phyloP scores from a whole-genome alignment of 2,797 vertebrate species.

The Ambastaia sidthimunki region DNA sequence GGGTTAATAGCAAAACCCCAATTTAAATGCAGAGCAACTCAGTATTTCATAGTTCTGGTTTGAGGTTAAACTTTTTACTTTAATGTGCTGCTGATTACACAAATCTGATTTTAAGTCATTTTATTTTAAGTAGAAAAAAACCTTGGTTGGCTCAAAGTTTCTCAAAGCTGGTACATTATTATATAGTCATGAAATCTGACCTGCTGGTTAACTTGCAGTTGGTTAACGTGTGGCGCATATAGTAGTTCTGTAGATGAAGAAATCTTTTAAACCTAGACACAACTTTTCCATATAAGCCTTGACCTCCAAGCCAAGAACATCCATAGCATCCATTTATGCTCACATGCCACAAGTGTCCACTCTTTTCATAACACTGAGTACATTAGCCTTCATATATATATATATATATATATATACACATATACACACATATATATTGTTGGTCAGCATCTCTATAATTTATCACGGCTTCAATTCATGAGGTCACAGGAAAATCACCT shows the following conservation, averaged over 20 bases:
- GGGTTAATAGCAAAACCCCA: neutral
- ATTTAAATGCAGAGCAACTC: slow-evolving; percentile 33
- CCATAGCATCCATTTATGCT: neutral
- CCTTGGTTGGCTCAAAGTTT: slow-evolving; percentile 5
- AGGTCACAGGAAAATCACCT: neutral
- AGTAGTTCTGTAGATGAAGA: neutral
- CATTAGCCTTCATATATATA: neutral
- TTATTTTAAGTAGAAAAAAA: slow-evolving; percentile 4
- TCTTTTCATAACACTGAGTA: neutral
- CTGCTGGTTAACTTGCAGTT: neutral
- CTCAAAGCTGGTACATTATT: neutral
- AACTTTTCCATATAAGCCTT: slow-evolving; percentile 1
- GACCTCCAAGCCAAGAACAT: neutral
- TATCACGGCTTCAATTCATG: neutral
- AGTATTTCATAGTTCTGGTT: neutral
- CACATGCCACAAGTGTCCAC: neutral
- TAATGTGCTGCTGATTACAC: slow-evolving; percentile 10
- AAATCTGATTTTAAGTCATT: slow-evolving; percentile 5
- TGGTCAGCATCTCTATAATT: neutral
- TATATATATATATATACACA: too few relatives aligned
- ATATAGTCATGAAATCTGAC: slow-evolving; percentile 17
- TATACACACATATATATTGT: neutral
- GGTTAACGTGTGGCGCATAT: neutral
- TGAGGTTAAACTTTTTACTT: slow-evolving; percentile 19
- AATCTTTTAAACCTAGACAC: neutral